Percentiles rank a stretch among this genome's conserved stretches.
Conservation (phyloP, 2,888 invertebrate species). For the Mylabris sibirica region DNA sequence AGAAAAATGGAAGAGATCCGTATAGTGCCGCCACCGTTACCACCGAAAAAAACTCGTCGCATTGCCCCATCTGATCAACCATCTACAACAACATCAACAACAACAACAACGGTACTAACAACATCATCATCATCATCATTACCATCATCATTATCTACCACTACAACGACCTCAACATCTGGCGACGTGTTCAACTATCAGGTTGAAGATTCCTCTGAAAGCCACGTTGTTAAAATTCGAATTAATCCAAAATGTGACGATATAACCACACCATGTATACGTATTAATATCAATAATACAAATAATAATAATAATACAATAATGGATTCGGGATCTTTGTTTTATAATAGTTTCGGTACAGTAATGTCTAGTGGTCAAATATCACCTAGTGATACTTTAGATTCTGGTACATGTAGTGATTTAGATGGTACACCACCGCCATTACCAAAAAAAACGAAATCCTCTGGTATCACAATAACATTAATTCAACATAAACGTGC, state of each 20-base stretch:
- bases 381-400: constrained; percentile 82
- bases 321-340: constrained; percentile 61
- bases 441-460: constrained; percentile 71
- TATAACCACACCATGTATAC: constrained; percentile 65
- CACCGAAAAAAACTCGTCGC: constrained; percentile 62
- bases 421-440: constrained; percentile 78
- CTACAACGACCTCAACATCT: constrained; percentile 44
- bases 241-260: constrained; percentile 68
- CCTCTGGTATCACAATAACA: constrained; percentile 64
- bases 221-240: constrained; percentile 75
- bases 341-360: constrained; percentile 63
- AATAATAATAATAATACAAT: constrained; percentile 53
- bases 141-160: constrained; percentile 41
- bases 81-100: constrained; percentile 37
- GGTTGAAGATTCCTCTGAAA: constrained; percentile 55
- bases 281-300: constrained; percentile 64
- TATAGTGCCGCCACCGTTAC: constrained; percentile 65
- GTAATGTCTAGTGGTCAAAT: constrained; percentile 83
- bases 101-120: constrained; percentile 63
- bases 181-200: constrained; percentile 53
- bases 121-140: constrained; percentile 37
- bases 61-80: constrained; percentile 44
- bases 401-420: constrained; percentile 87
- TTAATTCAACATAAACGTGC: constrained; percentile 66
- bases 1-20: constrained; percentile 64